phyloP scores from a whole-genome alignment of 2,797 vertebrate species.

The Margarornis squamiger region DNA sequence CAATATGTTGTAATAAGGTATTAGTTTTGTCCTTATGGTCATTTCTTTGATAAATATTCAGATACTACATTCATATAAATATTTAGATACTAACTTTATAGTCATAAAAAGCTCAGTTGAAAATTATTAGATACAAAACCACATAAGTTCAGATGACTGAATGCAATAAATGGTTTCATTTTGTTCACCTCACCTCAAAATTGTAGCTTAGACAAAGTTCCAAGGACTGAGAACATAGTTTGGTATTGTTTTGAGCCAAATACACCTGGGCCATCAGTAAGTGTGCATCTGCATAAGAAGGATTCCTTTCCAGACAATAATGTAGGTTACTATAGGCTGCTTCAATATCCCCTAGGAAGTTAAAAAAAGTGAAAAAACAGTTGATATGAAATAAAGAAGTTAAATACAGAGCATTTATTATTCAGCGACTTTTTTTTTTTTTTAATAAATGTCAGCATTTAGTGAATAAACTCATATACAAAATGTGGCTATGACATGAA shows the following conservation, averaged over 20 bases:
- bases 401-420: not conserved
- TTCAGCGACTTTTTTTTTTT: not conserved
- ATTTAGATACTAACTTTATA: not conserved
- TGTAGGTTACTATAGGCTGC: slow-evolving; percentile 86
- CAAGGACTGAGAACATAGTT: slow-evolving; percentile 89
- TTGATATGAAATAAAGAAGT: not conserved
- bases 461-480: not conserved
- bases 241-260: slow-evolving; percentile 87
- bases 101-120: not conserved
- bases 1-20: not conserved
- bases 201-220: slow-evolving; percentile 95
- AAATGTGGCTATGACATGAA: not conserved
- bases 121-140: not conserved
- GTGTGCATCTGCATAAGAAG: slow-evolving; percentile 89
- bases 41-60: not conserved
- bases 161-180: not conserved
- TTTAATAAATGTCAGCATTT: not conserved
- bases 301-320: slow-evolving; percentile 88
- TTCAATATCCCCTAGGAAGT: slow-evolving; percentile 84
- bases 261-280: slow-evolving; percentile 97
- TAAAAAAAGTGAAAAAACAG: not conserved
- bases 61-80: not conserved
- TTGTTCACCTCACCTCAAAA: slow-evolving; percentile 86
- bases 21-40: not conserved
- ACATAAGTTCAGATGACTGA: not conserved